Percentiles rank a stretch among this genome's conserved stretches.
Conservation (phyloP, 2,888 invertebrate genomes). For the Oscheius onirici region DNA sequence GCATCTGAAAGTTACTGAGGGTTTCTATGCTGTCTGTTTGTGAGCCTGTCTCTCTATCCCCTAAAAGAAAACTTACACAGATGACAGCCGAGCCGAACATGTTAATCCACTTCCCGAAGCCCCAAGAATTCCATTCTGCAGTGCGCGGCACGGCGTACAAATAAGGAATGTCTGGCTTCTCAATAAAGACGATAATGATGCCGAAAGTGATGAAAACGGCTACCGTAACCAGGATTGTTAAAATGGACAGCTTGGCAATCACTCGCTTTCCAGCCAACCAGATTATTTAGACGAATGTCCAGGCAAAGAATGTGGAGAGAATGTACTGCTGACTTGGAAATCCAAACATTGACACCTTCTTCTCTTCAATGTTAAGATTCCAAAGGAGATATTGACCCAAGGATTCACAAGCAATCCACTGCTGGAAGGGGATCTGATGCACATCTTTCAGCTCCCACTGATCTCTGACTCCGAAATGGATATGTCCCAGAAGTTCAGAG, state of each 20-base stretch:
- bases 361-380: not conserved
- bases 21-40: too few species aligned
- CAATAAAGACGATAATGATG: not conserved
- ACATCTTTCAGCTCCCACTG: not conserved
- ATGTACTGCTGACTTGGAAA: not conserved
- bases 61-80: too few species aligned
- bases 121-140: too few species aligned
- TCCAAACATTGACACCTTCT: not conserved
- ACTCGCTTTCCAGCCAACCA: not conserved
- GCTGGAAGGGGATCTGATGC: not conserved
- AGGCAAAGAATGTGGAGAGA: not conserved
- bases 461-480: not conserved
- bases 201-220: not conserved
- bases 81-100: too few species aligned
- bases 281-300: not conserved
- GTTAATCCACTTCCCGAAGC: too few species aligned
- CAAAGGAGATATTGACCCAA: conserved; percentile 11
- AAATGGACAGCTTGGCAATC: not conserved
- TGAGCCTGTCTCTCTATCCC: too few species aligned
- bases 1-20: too few species aligned
- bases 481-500: not conserved
- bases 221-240: not conserved
- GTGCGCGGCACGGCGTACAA: too few species aligned
- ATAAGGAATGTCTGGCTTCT: too few species aligned
- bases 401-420: conserved; percentile 1